Base-by-base conservation (phyloP, 2,113 vertebrate species). In the Asarcornis scutulata region DNA sequence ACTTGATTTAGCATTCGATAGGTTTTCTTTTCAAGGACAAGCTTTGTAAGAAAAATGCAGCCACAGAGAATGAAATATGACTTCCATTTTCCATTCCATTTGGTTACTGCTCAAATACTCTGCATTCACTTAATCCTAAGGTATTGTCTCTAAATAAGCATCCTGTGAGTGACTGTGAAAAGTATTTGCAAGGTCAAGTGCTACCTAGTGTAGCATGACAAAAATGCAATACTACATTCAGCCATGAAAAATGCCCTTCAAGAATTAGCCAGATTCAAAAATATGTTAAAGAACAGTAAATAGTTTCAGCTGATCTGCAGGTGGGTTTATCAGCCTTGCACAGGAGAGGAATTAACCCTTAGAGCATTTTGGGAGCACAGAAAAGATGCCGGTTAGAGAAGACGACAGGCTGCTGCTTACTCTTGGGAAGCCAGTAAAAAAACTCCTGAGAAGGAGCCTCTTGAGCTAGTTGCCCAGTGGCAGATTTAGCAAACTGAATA, bases 21-120 rank as follows among this genome's bases (percentile, higher is more conserved):
- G 63, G 86, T 94, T 97, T 96, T 94, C 85, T 96, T 97, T 97
- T 98, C 98, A 98, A 98, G 97, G 98, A 97, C 97, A 97, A 97
- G 94, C 84, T 96, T 83, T 83, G 15, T 56, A 95, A 97, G 93
- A 98, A 97, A 97, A 97, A 98, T 91, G 91, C 59, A 96, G 75
- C 89, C 88, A 93, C 92, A 76, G 93, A 96, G 92, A 96, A 98
- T 98, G 98, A 98, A 98, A 97, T 98, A 98, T 8, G 64, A 98
- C 96, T 96, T 94, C 92, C 85, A 96, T 89, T 96, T 97, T 95
- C 95, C 97, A 98, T 98, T 97, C 97, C 94, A 83, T 96, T 95
- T 96, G 89, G 91, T 96, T 97, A 91, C 96, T 94, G 92, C 75
- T 97, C 96, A 97, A 97, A 97, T 95, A 97, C 96, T 97, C 97